These are phyloP conservation scores for Leptinotarsa texana DNA, from an alignment of 1,140 invertebrate species.

Conservation along the genomic window DNA sequence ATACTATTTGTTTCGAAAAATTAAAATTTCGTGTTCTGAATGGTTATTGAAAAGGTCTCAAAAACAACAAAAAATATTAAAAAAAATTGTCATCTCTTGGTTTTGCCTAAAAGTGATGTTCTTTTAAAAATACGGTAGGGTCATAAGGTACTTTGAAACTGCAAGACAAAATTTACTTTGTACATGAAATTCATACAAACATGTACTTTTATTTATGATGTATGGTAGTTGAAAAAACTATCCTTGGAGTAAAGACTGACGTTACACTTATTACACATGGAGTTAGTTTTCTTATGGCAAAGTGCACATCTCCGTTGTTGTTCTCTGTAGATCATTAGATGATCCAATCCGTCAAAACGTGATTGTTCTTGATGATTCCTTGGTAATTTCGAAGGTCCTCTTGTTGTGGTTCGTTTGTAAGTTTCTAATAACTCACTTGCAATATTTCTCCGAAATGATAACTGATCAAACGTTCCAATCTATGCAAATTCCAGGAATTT, in stretches of 20 bases:
- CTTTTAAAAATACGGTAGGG: neutral
- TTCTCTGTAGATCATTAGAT: no score
- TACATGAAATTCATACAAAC: no score
- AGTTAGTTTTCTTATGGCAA: no score
- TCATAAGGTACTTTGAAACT: neutral
- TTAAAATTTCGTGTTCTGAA: neutral
- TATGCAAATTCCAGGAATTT: neutral
- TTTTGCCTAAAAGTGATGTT: neutral
- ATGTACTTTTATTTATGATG: no score
- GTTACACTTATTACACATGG: neutral
- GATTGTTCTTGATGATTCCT: no score
- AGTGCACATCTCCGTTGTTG: no score
- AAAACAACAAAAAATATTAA: neutral
- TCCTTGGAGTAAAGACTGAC: neutral
- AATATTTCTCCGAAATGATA: no score
- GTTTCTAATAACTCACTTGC: no score
- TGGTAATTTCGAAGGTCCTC: no score
- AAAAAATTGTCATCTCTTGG: neutral
- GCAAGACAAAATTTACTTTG: neutral
- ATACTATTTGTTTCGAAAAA: neutral
- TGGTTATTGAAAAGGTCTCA: neutral
- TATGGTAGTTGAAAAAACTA: neutral
- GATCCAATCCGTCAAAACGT: no score
- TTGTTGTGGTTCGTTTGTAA: no score
- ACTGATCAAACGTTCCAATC: neutral